phyloP scores from a whole-genome alignment of 1,140 invertebrate genomes.

The Diorhabda elongata region DNA sequence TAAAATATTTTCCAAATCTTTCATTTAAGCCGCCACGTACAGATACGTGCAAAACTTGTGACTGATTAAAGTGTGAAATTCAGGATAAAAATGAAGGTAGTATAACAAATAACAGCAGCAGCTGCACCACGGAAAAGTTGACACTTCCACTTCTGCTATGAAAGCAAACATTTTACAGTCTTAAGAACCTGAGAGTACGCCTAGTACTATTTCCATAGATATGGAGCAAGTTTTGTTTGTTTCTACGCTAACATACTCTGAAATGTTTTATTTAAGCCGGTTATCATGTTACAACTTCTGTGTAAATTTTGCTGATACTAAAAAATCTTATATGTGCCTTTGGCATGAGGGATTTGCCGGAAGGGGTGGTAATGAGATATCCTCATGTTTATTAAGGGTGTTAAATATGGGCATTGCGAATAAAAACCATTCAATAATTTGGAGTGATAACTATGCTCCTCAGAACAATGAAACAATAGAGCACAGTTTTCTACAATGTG shows the following conservation, averaged over 20 bases:
- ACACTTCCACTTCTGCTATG: no score
- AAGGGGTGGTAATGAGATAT: constrained; percentile 21
- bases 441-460: constrained; percentile 4
- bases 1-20: background rate
- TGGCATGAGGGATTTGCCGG: constrained; percentile 18
- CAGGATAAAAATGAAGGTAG: background rate
- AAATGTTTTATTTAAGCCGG: constrained; percentile 21
- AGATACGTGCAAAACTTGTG: background rate
- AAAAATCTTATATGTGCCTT: constrained; percentile 12
- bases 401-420: constrained; percentile 9
- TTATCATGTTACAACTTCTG: constrained; percentile 23
- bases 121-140: constrained; percentile 13
- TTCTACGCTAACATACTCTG: background rate
- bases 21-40: background rate
- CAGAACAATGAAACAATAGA: constrained; percentile 8
- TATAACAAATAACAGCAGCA: constrained; percentile 17
- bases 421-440: constrained; percentile 1
- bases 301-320: constrained; percentile 17
- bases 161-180: background rate
- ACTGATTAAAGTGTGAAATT: background rate
- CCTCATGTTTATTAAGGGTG: constrained; percentile 8
- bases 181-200: background rate
- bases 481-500: no score
- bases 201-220: background rate
- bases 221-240: constrained; percentile 10